phyloP scores from a whole-genome alignment of 2,113 vertebrate species.

The Pituophis catenifer region DNA sequence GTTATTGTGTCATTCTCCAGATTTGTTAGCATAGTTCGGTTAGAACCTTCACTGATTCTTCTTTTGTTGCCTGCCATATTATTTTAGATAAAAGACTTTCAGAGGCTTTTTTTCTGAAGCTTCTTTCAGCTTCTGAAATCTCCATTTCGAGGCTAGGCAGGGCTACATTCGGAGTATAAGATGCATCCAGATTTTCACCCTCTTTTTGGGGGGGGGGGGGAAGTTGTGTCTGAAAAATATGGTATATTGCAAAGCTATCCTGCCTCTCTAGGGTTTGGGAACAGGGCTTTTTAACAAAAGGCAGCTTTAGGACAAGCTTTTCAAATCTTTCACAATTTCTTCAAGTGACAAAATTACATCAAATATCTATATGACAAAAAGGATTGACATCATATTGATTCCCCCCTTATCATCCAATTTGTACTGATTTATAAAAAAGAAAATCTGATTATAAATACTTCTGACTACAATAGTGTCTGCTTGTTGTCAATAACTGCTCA shows the following conservation, averaged over 20 bases:
- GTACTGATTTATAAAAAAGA: not conserved
- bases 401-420: not conserved
- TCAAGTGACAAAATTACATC: not conserved
- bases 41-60: no score
- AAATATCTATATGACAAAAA: not conserved
- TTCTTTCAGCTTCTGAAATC: no score
- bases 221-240: no score
- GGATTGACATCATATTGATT: not conserved
- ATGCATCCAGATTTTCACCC: no score
- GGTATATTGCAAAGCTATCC: not conserved
- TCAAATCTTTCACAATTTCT: not conserved
- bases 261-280: not conserved
- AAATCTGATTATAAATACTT: not conserved
- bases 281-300: not conserved
- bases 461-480: not conserved
- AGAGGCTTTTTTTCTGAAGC: no score
- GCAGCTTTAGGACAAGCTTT: not conserved
- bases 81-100: no score
- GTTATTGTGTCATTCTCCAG: no score
- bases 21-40: no score
- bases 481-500: not conserved
- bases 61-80: no score
- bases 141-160: no score
- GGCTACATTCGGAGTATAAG: no score
- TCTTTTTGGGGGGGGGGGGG: no score